Conservation (phyloP, 2,113 vertebrate species). For the Cavia porcellus region DNA sequence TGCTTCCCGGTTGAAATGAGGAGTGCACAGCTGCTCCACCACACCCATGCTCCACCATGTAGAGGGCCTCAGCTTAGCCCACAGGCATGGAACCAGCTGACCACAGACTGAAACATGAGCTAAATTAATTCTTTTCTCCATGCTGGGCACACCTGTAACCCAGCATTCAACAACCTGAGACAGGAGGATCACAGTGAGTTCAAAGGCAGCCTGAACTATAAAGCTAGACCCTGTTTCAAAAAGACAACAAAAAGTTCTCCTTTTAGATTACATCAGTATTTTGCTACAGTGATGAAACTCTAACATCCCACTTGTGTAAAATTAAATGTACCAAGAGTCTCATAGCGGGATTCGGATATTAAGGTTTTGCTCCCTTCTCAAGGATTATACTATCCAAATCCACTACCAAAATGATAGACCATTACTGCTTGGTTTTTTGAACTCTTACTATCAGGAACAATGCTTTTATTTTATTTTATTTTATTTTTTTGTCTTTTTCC, state of each 20-base stretch:
- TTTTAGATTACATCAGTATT: background rate
- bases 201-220: background rate
- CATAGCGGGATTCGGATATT: background rate
- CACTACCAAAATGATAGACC: background rate
- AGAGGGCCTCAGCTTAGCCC: background rate
- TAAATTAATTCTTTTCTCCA: background rate
- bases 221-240: background rate
- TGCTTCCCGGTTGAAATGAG: background rate
- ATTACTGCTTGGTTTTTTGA: conserved; percentile 43
- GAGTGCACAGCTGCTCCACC: background rate
- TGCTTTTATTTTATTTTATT: conserved; percentile 1
- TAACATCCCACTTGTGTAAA: background rate
- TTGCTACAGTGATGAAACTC: background rate
- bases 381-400: conserved; percentile 4
- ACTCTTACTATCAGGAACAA: background rate
- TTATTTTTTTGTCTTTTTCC: no score
- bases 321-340: background rate
- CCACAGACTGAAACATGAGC: background rate
- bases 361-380: conserved; percentile 45
- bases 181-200: background rate
- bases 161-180: background rate
- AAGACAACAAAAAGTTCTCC: background rate
- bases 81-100: background rate
- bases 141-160: background rate
- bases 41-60: background rate